These are phyloP conservation scores for Scaptomyza reducta DNA, from an alignment of 2,888 invertebrate genomes.

Conservation along the genomic window DNA sequence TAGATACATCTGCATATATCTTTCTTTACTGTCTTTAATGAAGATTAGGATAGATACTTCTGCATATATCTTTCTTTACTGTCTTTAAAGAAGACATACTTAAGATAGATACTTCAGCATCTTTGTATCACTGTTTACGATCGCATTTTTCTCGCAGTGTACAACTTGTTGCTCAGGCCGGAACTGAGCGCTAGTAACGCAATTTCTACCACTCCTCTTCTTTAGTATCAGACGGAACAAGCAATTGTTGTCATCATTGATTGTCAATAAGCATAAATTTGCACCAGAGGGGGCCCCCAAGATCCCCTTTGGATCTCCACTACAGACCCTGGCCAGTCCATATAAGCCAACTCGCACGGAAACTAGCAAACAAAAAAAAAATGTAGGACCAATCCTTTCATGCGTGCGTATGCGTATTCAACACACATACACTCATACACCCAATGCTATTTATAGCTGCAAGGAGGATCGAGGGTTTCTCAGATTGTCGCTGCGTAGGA, in stretches of 20 bases:
- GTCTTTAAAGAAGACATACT: too few relatives aligned
- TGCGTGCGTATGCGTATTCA: slow-evolving; percentile 29
- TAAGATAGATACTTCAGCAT: too few relatives aligned
- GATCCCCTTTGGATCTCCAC: slow-evolving; percentile 6
- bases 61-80: too few relatives aligned
- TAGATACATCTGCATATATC: too few relatives aligned
- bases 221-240: slow-evolving; percentile 71
- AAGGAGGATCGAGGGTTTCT: slow-evolving; percentile 8
- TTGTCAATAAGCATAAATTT: slow-evolving; percentile 83
- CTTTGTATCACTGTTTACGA: too few relatives aligned
- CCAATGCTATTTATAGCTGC: slow-evolving; percentile 57
- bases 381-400: slow-evolving; percentile 49
- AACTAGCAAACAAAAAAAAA: slow-evolving; percentile 45
- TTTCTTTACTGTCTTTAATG: too few relatives aligned
- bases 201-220: slow-evolving; percentile 12
- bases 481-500: slow-evolving; percentile 63
- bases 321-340: slow-evolving; percentile 21
- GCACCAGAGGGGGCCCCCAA: slow-evolving; percentile 78
- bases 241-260: slow-evolving; percentile 83
- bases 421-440: slow-evolving; percentile 6
- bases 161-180: slow-evolving; percentile 22
- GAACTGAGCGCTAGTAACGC: slow-evolving; percentile 52
- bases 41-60: too few relatives aligned
- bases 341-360: slow-evolving; percentile 31
- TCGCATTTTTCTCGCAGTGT: slow-evolving; percentile 3